Percentiles rank a stretch among this genome's conserved stretches.
Conservation (phyloP, 2,113 vertebrate species). For the Hypomesus transpacificus region DNA sequence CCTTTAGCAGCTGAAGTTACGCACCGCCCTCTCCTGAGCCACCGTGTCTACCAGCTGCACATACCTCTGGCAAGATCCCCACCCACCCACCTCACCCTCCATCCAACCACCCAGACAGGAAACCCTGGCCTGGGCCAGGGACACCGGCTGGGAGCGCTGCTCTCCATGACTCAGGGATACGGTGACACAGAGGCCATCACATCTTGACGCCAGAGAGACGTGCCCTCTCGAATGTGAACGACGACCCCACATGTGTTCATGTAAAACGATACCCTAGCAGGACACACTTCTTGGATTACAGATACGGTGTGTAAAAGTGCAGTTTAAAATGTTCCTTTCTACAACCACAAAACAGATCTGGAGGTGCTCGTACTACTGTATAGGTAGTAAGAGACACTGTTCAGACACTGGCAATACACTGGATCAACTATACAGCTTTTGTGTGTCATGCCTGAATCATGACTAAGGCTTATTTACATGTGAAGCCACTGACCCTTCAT, state of each 20-base stretch:
- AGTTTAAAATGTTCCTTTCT: background rate
- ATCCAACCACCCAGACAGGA: conserved; percentile 23
- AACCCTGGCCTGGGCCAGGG: conserved; percentile 24
- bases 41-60: conserved; percentile 67
- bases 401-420: background rate
- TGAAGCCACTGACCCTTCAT: conserved; percentile 19
- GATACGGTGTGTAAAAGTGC: conserved; percentile 22
- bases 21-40: conserved; percentile 50
- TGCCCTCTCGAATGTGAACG: conserved; percentile 50
- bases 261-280: conserved; percentile 32
- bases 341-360: background rate
- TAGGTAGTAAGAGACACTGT: too few relatives aligned
- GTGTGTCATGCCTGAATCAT: background rate
- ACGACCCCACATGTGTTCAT: conserved; percentile 35
- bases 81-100: conserved; percentile 26
- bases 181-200: conserved; percentile 28
- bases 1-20: conserved; percentile 65
- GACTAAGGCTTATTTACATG: conserved; percentile 11
- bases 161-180: conserved; percentile 5
- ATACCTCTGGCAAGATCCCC: conserved; percentile 39
- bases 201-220: conserved; percentile 42
- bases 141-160: conserved; percentile 21
- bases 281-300: conserved; percentile 19
- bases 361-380: background rate
- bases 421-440: background rate